Percentiles rank a stretch among this genome's conserved stretches.
These are phyloP conservation scores for Ctenopoma multispine DNA, from an alignment of 2,797 vertebrate species.

Conservation along the genomic window DNA sequence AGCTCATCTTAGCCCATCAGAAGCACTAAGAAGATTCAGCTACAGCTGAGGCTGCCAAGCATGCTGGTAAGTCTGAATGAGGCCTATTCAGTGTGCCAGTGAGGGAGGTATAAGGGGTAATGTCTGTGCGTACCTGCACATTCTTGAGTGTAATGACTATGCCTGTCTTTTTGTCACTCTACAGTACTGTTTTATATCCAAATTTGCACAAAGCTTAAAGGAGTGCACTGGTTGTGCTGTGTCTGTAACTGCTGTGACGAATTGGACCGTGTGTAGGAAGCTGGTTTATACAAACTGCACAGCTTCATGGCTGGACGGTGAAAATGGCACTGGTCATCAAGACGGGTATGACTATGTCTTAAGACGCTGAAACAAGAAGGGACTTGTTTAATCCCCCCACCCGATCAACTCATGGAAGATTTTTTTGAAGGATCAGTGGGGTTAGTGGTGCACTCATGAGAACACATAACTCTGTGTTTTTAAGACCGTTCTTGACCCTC, in stretches of 20 bases:
- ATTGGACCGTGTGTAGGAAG: constrained; percentile 48
- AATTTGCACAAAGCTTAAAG: constrained; percentile 50
- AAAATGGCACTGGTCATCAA: constrained; percentile 42
- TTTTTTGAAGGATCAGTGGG: constrained; percentile 59
- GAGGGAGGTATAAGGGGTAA: constrained; percentile 41
- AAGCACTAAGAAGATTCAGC: constrained; percentile 69
- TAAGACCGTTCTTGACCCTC: constrained; percentile 17
- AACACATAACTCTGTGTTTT: constrained; percentile 36
- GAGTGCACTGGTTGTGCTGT: constrained; percentile 25
- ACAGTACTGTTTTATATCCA: constrained; percentile 48
- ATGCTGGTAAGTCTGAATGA: constrained; percentile 85
- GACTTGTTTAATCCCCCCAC: constrained; percentile 61
- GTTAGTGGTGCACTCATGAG: constrained; percentile 46
- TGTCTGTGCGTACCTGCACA: constrained; percentile 53
- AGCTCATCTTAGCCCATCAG: constrained; percentile 76
- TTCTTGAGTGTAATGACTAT: constrained; percentile 53
- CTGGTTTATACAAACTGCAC: constrained; percentile 41
- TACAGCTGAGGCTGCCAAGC: constrained; percentile 69
- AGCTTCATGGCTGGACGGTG: constrained; percentile 36
- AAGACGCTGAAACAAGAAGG: constrained; percentile 55
- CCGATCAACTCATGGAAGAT: constrained; percentile 40
- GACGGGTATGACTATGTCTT: constrained; percentile 38
- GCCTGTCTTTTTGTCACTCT: constrained; percentile 65
- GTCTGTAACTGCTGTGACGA: constrained; percentile 35
- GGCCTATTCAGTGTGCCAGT: constrained; percentile 67